Conservation (phyloP, 2,888 invertebrate species). For the Eudasyphora cyanicolor region DNA sequence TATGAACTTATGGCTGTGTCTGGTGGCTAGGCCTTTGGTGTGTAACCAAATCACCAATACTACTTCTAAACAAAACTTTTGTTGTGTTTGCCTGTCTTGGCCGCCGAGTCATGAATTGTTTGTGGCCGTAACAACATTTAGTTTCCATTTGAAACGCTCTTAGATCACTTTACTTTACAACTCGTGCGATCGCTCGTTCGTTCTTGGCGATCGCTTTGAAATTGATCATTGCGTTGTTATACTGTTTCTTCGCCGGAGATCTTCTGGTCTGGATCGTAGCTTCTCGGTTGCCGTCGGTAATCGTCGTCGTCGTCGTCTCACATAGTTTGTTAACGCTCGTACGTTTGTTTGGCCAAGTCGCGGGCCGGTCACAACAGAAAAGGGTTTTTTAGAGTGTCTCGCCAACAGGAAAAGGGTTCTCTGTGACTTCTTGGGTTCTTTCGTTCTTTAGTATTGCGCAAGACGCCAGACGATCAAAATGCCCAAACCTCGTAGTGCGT, state of each 20-base stretch:
- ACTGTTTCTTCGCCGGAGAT: neutral
- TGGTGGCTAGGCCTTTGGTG: too few relatives aligned
- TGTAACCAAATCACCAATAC: too few relatives aligned
- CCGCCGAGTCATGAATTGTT: slow-evolving; percentile 51
- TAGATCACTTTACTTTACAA: slow-evolving; percentile 58
- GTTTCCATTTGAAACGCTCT: slow-evolving; percentile 66
- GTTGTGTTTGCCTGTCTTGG: slow-evolving; percentile 28
- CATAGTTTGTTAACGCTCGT: too few relatives aligned
- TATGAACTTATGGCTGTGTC: too few relatives aligned
- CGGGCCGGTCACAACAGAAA: slow-evolving; percentile 22
- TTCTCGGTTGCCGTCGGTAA: slow-evolving; percentile 64
- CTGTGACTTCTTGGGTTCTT: too few relatives aligned
- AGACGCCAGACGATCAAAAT: slow-evolving; percentile 54
- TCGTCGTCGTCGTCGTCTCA: slow-evolving; percentile 55
- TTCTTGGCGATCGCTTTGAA: slow-evolving; percentile 54
- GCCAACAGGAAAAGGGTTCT: slow-evolving; percentile 51
- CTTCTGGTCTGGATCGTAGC: neutral
- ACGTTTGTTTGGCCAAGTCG: too few relatives aligned
- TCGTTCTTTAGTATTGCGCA: slow-evolving; percentile 55
- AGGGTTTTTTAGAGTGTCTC: slow-evolving; percentile 54
- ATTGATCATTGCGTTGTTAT: neutral
- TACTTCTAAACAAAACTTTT: slow-evolving; percentile 26
- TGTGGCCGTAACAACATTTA: slow-evolving; percentile 57
- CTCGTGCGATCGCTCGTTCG: slow-evolving; percentile 20
- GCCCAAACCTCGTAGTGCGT: slow-evolving; percentile 49